Evolutionary conservation across 2,113 vertebrate species (phyloP).

Genomic region (Thinocorus orbignyianus): DNA sequence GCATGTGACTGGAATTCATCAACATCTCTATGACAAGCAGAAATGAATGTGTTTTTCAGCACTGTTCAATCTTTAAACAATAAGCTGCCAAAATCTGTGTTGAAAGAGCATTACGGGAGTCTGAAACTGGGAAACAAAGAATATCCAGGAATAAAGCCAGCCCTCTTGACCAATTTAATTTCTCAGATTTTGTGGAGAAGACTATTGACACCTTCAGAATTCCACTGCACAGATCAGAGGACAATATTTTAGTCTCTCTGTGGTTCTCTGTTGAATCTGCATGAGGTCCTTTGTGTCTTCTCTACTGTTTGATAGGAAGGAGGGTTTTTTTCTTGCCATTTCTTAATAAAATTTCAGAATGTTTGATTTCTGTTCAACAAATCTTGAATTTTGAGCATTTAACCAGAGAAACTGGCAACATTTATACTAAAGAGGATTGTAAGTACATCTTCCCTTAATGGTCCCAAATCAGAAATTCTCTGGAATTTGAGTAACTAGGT

Average conservation of each 20-base stretch:
- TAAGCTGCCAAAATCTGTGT: neutral
- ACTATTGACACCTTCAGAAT: neutral
- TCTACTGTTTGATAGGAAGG: neutral
- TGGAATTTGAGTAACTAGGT: neutral
- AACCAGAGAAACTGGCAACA: neutral
- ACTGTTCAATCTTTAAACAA: conserved; percentile 13
- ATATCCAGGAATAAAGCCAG: neutral
- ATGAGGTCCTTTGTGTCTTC: neutral
- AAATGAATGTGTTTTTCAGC: neutral
- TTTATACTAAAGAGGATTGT: neutral
- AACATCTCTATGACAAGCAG: neutral
- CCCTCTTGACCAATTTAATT: neutral
- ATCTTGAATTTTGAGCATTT: neutral
- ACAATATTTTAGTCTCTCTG: neutral
- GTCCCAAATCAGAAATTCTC: neutral
- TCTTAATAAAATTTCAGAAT: neutral
- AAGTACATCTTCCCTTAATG: neutral
- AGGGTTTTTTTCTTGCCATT: neutral
- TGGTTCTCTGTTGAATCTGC: neutral
- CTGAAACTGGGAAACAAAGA: neutral
- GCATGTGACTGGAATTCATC: conserved; percentile 11
- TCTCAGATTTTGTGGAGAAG: neutral
- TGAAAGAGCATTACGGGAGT: neutral
- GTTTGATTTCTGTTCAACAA: conserved; percentile 1
- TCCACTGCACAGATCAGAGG: neutral